Conservation (phyloP, 92 coral and sea anemone genomes). For the Phenganax stokvisi region DNA sequence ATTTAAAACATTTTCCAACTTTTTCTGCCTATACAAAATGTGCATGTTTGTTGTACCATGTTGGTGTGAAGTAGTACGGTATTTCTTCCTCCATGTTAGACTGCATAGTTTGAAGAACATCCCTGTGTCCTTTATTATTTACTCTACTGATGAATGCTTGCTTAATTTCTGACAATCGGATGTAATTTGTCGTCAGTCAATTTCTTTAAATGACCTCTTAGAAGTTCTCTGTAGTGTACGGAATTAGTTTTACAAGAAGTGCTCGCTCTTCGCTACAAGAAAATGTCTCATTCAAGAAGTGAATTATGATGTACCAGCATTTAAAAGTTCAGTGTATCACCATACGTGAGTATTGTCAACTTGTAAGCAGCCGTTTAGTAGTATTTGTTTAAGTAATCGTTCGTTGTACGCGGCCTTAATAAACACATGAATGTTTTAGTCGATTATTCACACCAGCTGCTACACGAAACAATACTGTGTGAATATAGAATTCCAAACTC, state of each 20-base stretch:
- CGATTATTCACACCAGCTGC: conserved; percentile 9
- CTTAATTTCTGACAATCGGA: conserved; percentile 18
- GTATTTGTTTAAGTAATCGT: conserved; percentile 42
- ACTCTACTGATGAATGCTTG: conserved; percentile 24
- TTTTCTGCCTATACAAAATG: too few relatives aligned
- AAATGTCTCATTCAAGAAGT: too few relatives aligned
- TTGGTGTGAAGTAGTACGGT: too few relatives aligned
- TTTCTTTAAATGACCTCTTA: conserved; percentile 4
- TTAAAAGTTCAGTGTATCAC: conserved; percentile 28
- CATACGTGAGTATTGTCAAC: conserved; percentile 10
- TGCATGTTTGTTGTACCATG: too few relatives aligned
- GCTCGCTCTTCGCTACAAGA: too few relatives aligned
- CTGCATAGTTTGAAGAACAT: background rate
- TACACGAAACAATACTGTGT: background rate
- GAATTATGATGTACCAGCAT: background rate
- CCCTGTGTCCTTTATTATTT: conserved; percentile 5
- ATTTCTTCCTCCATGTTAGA: too few relatives aligned
- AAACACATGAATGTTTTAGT: conserved; percentile 21
- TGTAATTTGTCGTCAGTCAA: conserved; percentile 28
- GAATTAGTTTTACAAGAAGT: too few relatives aligned
- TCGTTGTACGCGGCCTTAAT: conserved; percentile 7
- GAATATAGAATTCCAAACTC: background rate
- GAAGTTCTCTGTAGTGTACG: too few relatives aligned
- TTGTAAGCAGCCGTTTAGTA: conserved; percentile 25
- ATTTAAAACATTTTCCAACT: too few relatives aligned